Conservation (phyloP, 2,113 vertebrate genomes). For the Leptocoma aspasia region DNA sequence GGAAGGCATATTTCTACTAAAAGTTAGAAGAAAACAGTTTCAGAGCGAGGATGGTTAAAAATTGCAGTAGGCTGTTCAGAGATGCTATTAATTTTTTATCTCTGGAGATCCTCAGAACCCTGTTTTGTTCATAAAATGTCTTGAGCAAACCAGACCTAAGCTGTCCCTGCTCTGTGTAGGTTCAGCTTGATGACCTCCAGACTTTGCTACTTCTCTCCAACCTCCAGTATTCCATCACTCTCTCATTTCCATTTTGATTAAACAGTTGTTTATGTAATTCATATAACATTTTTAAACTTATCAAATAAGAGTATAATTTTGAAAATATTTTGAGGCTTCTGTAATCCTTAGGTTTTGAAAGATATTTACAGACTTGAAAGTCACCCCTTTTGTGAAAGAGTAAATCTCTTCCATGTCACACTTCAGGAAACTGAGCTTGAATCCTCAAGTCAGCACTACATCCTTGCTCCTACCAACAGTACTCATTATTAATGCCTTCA, state of each 20-base stretch:
- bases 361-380: neutral
- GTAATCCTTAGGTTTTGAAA: neutral
- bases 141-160: neutral
- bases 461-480: neutral
- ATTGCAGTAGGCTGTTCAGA: neutral
- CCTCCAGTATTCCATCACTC: neutral
- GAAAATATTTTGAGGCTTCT: neutral
- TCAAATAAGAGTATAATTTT: neutral
- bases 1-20: neutral
- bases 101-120: neutral
- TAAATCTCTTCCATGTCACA: neutral
- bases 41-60: neutral
- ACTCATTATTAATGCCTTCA: neutral
- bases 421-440: neutral
- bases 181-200: neutral
- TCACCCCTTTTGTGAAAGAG: neutral
- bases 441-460: neutral
- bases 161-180: neutral
- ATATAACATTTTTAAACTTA: neutral
- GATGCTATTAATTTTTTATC: neutral
- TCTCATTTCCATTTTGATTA: neutral
- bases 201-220: neutral
- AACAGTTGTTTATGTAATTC: neutral
- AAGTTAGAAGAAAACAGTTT: neutral
- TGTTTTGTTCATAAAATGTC: neutral